phyloP scores from a whole-genome alignment of 2,113 vertebrate genomes.

The Myiagra hebetior region DNA sequence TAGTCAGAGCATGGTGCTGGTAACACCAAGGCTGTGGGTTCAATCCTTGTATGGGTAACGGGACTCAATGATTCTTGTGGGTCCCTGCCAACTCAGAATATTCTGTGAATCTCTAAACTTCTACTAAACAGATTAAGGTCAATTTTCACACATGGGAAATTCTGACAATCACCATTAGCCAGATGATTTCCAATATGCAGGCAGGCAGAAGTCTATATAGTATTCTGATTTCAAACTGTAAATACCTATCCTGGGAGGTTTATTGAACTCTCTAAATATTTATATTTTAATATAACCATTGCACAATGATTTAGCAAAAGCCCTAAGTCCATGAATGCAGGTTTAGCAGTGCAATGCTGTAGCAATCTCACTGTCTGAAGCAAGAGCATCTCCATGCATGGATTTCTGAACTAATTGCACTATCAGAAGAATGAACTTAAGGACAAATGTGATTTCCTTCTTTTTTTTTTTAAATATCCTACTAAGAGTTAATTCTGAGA shows the following conservation, averaged over 20 bases:
- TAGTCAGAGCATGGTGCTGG: background rate
- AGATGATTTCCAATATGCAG: background rate
- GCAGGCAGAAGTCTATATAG: background rate
- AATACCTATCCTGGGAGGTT: background rate
- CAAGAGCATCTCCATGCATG: background rate
- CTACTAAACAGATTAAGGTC: background rate
- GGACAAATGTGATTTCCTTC: background rate
- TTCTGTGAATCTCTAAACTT: background rate
- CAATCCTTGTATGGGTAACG: background rate
- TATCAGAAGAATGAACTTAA: background rate
- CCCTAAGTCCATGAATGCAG: accelerated
- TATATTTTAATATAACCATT: background rate
- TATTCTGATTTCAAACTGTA: background rate
- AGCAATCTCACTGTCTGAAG: background rate
- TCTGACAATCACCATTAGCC: background rate
- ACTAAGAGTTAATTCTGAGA: background rate
- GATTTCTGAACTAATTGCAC: background rate
- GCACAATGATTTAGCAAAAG: background rate
- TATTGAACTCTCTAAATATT: background rate
- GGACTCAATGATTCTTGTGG: background rate
- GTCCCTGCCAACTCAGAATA: background rate
- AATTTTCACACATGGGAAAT: background rate
- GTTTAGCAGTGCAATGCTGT: background rate
- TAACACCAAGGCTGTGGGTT: background rate
- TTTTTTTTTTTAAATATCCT: background rate